Percentiles rank a stretch among this genome's conserved stretches.
These are phyloP conservation scores for Hirundo rustica DNA, from an alignment of 2,797 vertebrate species.

Conservation along the genomic window DNA sequence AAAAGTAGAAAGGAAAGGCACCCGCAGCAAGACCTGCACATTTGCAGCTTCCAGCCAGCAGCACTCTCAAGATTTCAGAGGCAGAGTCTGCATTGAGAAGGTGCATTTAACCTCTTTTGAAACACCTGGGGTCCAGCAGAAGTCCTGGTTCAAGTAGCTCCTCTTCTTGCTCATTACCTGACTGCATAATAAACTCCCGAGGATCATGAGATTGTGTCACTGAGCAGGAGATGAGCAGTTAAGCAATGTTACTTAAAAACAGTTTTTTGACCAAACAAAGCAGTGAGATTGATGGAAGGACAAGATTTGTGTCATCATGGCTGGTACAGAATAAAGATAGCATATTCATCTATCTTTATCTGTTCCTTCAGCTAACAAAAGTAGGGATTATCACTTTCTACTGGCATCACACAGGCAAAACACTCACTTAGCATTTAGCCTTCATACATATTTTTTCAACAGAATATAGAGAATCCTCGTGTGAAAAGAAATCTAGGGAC, in stretches of 20 bases:
- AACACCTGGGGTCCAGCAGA: neutral
- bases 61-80: neutral
- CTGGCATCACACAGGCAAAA: neutral
- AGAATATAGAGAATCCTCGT: neutral
- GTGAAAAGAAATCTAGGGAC: neutral
- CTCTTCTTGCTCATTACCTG: neutral
- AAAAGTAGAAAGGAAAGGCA: neutral
- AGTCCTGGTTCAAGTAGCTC: neutral
- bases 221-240: neutral
- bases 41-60: neutral
- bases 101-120: neutral
- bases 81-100: neutral
- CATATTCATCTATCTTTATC: neutral
- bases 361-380: neutral
- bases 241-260: neutral
- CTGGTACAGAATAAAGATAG: neutral
- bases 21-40: neutral
- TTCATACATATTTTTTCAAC: neutral
- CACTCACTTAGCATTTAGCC: neutral
- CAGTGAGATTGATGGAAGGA: neutral
- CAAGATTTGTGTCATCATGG: neutral
- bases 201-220: neutral
- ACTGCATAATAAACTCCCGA: neutral
- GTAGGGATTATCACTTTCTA: neutral
- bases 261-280: neutral